These are phyloP conservation scores for Phaenicophaeus curvirostris DNA, from an alignment of 2,797 vertebrate genomes.

Conservation along the genomic window DNA sequence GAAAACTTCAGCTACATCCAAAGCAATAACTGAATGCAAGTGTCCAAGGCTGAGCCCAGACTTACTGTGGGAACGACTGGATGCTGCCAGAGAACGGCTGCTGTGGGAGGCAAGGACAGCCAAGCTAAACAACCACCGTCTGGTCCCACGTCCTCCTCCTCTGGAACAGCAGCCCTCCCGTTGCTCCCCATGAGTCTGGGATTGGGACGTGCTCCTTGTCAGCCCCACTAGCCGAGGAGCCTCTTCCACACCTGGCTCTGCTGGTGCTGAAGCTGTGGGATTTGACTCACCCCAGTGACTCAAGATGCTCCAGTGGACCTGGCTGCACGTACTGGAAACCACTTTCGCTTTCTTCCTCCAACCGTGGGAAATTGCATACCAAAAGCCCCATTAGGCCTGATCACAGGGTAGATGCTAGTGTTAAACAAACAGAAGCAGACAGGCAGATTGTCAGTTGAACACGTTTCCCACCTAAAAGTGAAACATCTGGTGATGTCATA, in stretches of 20 bases:
- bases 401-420: not conserved
- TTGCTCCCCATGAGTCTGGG: not conserved
- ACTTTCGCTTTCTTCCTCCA: not conserved
- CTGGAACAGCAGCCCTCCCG: not conserved
- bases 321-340: not conserved
- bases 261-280: rapidly evolving
- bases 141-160: not conserved
- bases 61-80: slow-evolving; percentile 13
- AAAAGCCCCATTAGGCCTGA: not conserved
- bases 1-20: slow-evolving; percentile 1
- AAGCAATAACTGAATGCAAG: not conserved
- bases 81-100: not conserved
- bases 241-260: not conserved
- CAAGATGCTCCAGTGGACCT: rapidly evolving
- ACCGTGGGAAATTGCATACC: not conserved
- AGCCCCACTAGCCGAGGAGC: rapidly evolving
- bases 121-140: slow-evolving; percentile 24
- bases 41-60: not conserved
- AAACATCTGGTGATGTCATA: not conserved
- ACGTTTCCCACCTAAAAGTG: not conserved
- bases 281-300: rapidly evolving
- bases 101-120: not conserved
- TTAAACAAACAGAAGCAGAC: not conserved
- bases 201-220: not conserved
- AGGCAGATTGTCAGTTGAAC: not conserved